A percentile compares a stretch with the other conserved stretches of the same genome.
These are phyloP conservation scores for Chloropsis hardwickii DNA, from an alignment of 2,113 vertebrate genomes.

Conservation along the genomic window DNA sequence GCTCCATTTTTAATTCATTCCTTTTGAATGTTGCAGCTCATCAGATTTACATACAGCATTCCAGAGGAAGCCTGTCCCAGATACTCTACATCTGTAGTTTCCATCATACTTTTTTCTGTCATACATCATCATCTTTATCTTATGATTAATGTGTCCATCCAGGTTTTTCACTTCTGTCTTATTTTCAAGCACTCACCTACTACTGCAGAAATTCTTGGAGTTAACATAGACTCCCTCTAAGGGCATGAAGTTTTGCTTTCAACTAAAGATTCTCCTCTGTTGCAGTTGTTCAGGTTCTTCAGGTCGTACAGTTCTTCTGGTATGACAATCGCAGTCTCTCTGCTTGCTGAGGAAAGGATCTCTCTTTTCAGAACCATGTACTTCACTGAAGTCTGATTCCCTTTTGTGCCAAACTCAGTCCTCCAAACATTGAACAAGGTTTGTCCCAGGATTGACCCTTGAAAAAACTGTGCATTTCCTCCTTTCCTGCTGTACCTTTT, in stretches of 20 bases:
- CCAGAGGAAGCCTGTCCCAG: background rate
- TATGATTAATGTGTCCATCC: background rate
- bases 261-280: background rate
- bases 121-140: background rate
- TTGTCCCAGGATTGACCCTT: background rate
- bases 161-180: background rate
- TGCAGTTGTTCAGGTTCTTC: background rate
- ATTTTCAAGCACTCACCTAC: background rate
- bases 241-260: background rate
- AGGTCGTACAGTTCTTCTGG: background rate
- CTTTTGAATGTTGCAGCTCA: background rate
- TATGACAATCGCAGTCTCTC: background rate
- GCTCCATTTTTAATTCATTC: conserved; percentile 41
- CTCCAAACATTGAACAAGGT: background rate
- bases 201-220: background rate
- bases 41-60: background rate
- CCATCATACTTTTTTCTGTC: background rate
- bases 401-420: background rate
- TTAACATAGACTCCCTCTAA: background rate
- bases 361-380: background rate
- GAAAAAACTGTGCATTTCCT: background rate
- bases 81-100: background rate
- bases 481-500: background rate
- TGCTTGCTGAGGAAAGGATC: background rate
- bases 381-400: background rate